A percentile compares a stretch with the other conserved stretches of the same genome.
Evolutionary conservation across 2,888 invertebrate species (phyloP).

Genomic region (Stictocephala bisonia): DNA sequence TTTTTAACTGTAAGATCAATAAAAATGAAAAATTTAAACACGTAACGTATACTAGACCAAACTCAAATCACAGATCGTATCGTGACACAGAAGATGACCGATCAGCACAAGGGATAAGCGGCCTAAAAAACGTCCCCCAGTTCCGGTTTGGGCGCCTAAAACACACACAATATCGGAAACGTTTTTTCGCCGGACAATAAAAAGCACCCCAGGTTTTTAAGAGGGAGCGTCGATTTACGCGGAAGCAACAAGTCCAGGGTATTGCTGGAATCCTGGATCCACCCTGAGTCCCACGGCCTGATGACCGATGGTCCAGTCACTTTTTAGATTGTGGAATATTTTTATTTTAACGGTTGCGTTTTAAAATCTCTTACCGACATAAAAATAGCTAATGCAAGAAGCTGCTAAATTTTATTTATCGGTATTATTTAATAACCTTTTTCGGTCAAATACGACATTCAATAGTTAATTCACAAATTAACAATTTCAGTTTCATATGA

Average conservation of each 20-base stretch:
- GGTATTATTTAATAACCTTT: too few relatives aligned
- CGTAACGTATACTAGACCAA: too few relatives aligned
- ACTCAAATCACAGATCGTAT: background rate
- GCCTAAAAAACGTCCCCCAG: slow-evolving; percentile 24
- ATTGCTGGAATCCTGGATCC: background rate
- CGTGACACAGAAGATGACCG: slow-evolving; percentile 1
- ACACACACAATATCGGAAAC: slow-evolving; percentile 42
- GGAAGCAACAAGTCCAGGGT: slow-evolving; percentile 16
- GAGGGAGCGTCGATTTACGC: background rate
- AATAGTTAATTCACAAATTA: too few relatives aligned
- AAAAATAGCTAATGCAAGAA: too few relatives aligned
- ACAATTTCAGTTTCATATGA: too few relatives aligned
- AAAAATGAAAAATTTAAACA: too few relatives aligned
- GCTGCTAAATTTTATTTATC: too few relatives aligned
- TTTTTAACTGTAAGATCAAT: too few relatives aligned
- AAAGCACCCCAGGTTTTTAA: slow-evolving; percentile 24
- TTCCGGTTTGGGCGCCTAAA: slow-evolving; percentile 35
- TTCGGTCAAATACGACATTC: too few relatives aligned
- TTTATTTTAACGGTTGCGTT: too few relatives aligned
- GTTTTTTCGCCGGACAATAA: slow-evolving; percentile 22
- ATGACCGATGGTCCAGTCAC: background rate
- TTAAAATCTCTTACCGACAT: too few relatives aligned
- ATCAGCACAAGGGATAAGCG: slow-evolving; percentile 1
- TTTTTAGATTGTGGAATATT: too few relatives aligned
- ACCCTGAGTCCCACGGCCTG: slow-evolving; percentile 22